Percentiles rank a stretch among this genome's conserved stretches.
These are phyloP conservation scores for Nesidiocoris tenuis DNA, from an alignment of 2,888 invertebrate genomes.

Conservation along the genomic window DNA sequence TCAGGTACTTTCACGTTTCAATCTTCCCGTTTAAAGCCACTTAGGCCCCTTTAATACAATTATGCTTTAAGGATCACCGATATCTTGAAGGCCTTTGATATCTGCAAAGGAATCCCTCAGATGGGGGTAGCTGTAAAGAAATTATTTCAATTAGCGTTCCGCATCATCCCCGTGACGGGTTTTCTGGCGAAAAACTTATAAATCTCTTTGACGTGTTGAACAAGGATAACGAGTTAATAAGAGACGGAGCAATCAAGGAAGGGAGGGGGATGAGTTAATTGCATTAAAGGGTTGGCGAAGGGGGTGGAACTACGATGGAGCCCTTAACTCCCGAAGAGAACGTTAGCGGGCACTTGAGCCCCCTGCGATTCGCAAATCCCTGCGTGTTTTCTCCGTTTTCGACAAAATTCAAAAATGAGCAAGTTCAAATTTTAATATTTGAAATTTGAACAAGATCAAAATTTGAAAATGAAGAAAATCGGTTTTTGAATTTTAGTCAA, in stretches of 20 bases:
- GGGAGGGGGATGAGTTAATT: constrained; percentile 34
- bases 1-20: too few species aligned
- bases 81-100: background rate
- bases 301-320: constrained; percentile 6
- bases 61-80: background rate
- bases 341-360: too few species aligned
- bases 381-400: too few species aligned
- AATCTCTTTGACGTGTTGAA: constrained; percentile 41
- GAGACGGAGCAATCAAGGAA: constrained; percentile 32
- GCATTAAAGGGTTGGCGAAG: constrained; percentile 38
- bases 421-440: too few species aligned
- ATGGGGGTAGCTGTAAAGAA: background rate
- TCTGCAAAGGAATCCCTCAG: background rate
- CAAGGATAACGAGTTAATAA: constrained; percentile 44
- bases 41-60: too few species aligned
- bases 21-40: background rate
- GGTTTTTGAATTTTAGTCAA: too few species aligned
- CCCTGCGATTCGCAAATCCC: too few species aligned
- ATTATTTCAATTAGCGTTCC: constrained; percentile 33
- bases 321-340: background rate
- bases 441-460: too few species aligned
- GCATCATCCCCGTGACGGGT: background rate
- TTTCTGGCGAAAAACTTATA: constrained; percentile 29
- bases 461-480: too few species aligned
- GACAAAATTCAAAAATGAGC: too few species aligned